Conservation (phyloP, 1,140 invertebrate species). For the Drosophila biarmipes region DNA sequence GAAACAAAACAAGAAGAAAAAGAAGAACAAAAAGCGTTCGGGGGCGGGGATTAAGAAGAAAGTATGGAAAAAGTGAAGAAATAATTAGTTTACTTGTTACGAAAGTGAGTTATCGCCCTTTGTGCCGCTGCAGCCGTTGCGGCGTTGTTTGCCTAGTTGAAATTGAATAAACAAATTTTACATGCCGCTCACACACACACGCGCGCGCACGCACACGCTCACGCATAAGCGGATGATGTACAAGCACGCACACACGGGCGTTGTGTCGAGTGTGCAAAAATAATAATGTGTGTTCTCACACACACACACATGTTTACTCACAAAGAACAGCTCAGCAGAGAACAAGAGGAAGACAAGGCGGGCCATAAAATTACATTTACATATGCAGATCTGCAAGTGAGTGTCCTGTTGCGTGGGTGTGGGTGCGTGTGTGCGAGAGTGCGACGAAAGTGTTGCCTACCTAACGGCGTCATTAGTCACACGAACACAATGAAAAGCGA, state of each 20-base stretch:
- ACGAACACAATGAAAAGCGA: conserved; percentile 4
- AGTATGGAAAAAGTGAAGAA: conserved; percentile 69
- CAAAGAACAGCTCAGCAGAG: conserved; percentile 55
- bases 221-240: conserved; percentile 33
- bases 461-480: conserved; percentile 55
- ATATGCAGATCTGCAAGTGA: conserved; percentile 36
- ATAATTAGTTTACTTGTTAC: conserved; percentile 84
- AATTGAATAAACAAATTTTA: conserved; percentile 79
- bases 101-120: conserved; percentile 79
- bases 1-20: conserved; percentile 32
- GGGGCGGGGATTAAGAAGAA: conserved; percentile 2
- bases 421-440: neutral
- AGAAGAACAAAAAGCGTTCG: conserved; percentile 4
- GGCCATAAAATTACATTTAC: conserved; percentile 53
- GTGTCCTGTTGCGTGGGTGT: conserved; percentile 2
- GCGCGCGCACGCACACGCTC: conserved; percentile 15
- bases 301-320: conserved; percentile 5
- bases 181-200: conserved; percentile 40
- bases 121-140: conserved; percentile 56
- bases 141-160: conserved; percentile 71
- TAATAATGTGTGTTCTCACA: conserved; percentile 60
- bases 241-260: conserved; percentile 40
- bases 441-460: conserved; percentile 66
- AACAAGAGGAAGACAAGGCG: conserved; percentile 10
- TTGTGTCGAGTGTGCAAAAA: conserved; percentile 74